Evolutionary conservation across 2,113 vertebrate species (phyloP), one percentile per base, ranked within the genome.

Genomic region (Gymnorhina tibicen): DNA sequence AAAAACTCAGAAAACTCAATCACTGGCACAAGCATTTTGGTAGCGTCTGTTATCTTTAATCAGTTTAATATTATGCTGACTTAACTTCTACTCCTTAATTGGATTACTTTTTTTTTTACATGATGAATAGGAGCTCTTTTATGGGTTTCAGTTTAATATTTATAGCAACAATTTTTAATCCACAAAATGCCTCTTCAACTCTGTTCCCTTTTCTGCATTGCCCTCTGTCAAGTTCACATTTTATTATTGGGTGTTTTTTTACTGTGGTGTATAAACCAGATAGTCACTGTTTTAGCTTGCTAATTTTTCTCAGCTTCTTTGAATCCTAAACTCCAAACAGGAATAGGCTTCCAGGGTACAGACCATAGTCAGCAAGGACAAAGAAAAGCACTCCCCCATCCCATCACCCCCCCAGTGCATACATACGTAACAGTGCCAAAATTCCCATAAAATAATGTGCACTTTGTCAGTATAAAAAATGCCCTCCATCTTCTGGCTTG

Each of bases 401-500:
- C 18, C 9, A 16, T 39, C 24, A 14, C 2, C 9, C 9, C 16
- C 9, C 16, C 32, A 2, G 1, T 4, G 8, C 55, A 50, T 3
- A 15, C 3, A 1, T 26, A 41, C 5, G 1, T 2, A 67, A 21
- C 27, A 60, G 60, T 41, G 67, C 11, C 42, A 63, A 33, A 50
- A 82, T 33, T 75, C 44, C 33, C 27, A 47, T 42, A 63, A 85
- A 82, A 59, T 46, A 50, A 55, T 8, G 8, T 68, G 21, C 16
- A 44, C 21, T 55, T 8, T 24, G 6, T 41, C 22, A 19, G 37
- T 28, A 42, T 41, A 30, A 62, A 79, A 79, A 41, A 16, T 10
- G 9, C 5, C 24, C 58, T n/a, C 13, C 23, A 33, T 53, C 13
- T 85, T 72, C 49, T n/a, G 23, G 33, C 39, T 44, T 85, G n/a